These are phyloP conservation scores for Wasmannia auropunctata DNA, from an alignment of 1,140 invertebrate genomes.

Conservation along the genomic window DNA sequence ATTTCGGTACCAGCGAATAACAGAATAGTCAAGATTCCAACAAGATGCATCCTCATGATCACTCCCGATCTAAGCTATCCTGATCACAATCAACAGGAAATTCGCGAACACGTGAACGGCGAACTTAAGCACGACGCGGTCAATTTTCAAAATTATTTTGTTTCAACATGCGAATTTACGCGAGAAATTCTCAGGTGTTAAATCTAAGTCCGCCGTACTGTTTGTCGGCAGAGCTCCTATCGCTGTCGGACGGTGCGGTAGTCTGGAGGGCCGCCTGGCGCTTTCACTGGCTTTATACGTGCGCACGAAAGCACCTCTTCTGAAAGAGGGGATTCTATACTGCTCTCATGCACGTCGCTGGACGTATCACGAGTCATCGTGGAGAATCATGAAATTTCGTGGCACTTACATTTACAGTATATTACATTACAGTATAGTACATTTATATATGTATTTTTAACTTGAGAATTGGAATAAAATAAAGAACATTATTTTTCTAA, in stretches of 20 bases:
- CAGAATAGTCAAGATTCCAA: conserved; percentile 71
- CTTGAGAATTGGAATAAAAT: neutral
- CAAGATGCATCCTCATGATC: conserved; percentile 76
- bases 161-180: conserved; percentile 12
- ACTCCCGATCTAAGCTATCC: conserved; percentile 56
- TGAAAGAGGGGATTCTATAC: conserved; percentile 74
- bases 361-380: neutral
- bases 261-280: conserved; percentile 83
- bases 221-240: conserved; percentile 73
- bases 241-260: conserved; percentile 82
- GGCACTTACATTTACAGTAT: neutral
- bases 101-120: conserved; percentile 22
- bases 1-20: conserved; percentile 74
- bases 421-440: too few relatives aligned
- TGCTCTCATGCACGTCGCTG: conserved; percentile 44
- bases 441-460: neutral
- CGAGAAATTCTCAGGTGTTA: conserved; percentile 32
- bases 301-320: conserved; percentile 83
- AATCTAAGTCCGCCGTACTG: conserved; percentile 33
- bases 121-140: neutral
- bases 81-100: conserved; percentile 54
- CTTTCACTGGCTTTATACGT: conserved; percentile 85
- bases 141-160: neutral
- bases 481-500: neutral
- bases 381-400: conserved; percentile 25